Base-by-base conservation (phyloP, 2,797 vertebrate species). In the Botia kubotai region DNA sequence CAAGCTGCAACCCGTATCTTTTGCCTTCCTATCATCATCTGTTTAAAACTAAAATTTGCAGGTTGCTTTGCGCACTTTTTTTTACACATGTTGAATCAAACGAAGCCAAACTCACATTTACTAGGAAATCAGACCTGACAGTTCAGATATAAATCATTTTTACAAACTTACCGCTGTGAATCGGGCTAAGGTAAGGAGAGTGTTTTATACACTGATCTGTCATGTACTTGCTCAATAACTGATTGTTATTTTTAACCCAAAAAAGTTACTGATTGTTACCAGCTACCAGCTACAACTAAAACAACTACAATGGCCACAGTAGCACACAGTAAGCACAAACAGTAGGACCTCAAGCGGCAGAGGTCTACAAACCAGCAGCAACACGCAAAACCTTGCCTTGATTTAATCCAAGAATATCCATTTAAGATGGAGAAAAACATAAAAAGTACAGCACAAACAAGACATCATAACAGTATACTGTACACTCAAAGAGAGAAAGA, bases 381-480 rank as follows among this genome's bases (percentile, higher is more conserved):
- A 53, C 6, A 16, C 17, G 50, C 50, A 53, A 16, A 53, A 53
- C 50, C 17, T 53, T 53, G 50, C 14, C 50, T 53, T 14, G 14
- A 53, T 50, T 8, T 50, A 50, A 14, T 12, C 23, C 23, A 26
- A 26, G 23, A 26, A 26, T 26, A 26, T 26, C 23, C 23, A 26
- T 26, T 26, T 26, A 26, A 26, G 23, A 26, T 26, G 23, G 23
- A 26, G 23, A 16, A 16, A 53, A 53, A 53, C 14, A 53, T 6
- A 1, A 17, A 53, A 6, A 14, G 23, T 26, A 26, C 23, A 26
- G 23, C 23, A 26, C 23, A 26, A 26, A 26, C 23, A 58, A 29
- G 16, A 23, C 14, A 69, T 55, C 4, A 57, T 77, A 58, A 69
- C 36, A 77, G n/a, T 57, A 58, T 68, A 57, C 36, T 12, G 7